A percentile compares a stretch with the other conserved stretches of the same genome.
These are phyloP conservation scores for Cliona cf. orientalis DNA, from an alignment of 37 sponge, comb jelly and placozoan species.

Conservation along the genomic window DNA sequence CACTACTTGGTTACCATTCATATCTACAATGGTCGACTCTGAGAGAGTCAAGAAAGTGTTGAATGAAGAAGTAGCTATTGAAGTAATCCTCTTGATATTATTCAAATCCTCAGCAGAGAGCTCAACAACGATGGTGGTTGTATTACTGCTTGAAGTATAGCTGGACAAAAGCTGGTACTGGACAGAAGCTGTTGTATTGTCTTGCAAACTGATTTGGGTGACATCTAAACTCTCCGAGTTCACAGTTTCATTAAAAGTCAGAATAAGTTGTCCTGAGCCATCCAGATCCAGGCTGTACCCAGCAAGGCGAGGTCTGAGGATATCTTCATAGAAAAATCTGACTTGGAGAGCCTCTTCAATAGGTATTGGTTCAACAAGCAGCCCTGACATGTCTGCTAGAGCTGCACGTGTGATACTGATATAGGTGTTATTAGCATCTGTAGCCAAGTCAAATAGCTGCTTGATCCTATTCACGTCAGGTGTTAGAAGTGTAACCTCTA, in stretches of 20 bases:
- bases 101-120: slow-evolving; percentile 76
- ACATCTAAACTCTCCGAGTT: slow-evolving; percentile 63
- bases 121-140: slow-evolving; percentile 56
- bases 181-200: slow-evolving; percentile 31
- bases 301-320: slow-evolving; percentile 40
- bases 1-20: slow-evolving; percentile 62
- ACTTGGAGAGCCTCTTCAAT: slow-evolving; percentile 32
- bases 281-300: slow-evolving; percentile 74
- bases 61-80: slow-evolving; percentile 51
- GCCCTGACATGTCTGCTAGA: slow-evolving; percentile 71
- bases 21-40: slow-evolving; percentile 51
- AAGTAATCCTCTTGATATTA: slow-evolving; percentile 50
- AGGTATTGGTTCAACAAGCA: slow-evolving; percentile 49
- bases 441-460: slow-evolving; percentile 49
- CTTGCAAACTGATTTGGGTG: slow-evolving; percentile 65
- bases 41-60: slow-evolving; percentile 73
- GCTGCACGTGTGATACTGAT: slow-evolving; percentile 56
- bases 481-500: slow-evolving; percentile 39
- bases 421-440: slow-evolving; percentile 67
- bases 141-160: slow-evolving; percentile 46
- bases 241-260: slow-evolving; percentile 87
- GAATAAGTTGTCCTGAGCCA: slow-evolving; percentile 59
- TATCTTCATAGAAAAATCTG: slow-evolving; percentile 47
- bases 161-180: slow-evolving; percentile 48
- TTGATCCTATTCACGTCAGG: slow-evolving; percentile 86